phyloP scores from a whole-genome alignment of 1,140 invertebrate species.

The Pomacea maculata region DNA sequence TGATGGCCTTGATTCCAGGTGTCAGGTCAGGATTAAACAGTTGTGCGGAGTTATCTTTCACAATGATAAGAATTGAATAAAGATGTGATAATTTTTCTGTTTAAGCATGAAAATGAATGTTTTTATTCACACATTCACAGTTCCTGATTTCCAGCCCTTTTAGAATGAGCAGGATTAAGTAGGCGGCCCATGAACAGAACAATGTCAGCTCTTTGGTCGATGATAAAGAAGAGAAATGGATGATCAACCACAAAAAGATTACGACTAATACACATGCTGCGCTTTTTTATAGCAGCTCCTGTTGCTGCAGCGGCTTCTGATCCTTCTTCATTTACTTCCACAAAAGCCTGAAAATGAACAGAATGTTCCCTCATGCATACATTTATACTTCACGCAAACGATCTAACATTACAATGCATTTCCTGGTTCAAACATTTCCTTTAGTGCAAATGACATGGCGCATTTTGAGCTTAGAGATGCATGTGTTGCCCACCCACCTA shows the following conservation, averaged over 20 bases:
- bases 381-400: too few relatives aligned
- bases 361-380: background rate
- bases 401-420: too few relatives aligned
- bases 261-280: slow-evolving; percentile 14
- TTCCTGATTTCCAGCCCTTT: background rate
- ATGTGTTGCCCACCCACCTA: too few relatives aligned
- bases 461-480: too few relatives aligned
- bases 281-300: slow-evolving; percentile 39
- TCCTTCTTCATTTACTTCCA: slow-evolving; percentile 66
- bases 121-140: background rate
- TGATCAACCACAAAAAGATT: slow-evolving; percentile 73
- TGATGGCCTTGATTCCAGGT: too few relatives aligned
- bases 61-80: background rate
- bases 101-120: background rate
- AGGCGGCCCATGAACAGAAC: slow-evolving; percentile 56
- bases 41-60: background rate
- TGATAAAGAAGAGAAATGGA: slow-evolving; percentile 82
- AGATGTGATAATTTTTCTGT: background rate
- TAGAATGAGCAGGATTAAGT: slow-evolving; percentile 7
- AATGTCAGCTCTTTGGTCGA: slow-evolving; percentile 65
- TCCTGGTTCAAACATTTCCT: too few relatives aligned
- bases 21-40: too few relatives aligned
- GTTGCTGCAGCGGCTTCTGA: slow-evolving; percentile 65
- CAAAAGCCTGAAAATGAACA: slow-evolving; percentile 48
- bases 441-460: too few relatives aligned